Percentiles rank a stretch among this genome's conserved stretches.
phyloP scores from a whole-genome alignment of 2,888 invertebrate genomes.

The Lasioglossum leucozonium region DNA sequence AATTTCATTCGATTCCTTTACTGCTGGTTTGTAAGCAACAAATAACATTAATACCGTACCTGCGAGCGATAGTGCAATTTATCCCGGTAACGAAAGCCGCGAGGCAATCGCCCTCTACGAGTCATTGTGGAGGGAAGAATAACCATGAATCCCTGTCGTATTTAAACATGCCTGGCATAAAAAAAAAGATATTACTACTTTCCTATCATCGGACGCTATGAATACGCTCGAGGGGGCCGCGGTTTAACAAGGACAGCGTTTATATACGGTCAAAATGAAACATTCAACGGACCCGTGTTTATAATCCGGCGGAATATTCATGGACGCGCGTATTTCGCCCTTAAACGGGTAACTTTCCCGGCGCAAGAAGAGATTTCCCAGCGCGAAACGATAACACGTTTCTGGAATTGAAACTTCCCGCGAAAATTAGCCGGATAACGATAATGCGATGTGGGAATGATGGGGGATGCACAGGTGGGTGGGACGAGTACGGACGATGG shows the following conservation, averaged over 20 bases:
- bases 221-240: background rate
- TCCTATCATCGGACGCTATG: background rate
- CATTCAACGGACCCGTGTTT: slow-evolving; percentile 34
- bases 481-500: background rate
- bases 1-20: no score
- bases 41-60: no score
- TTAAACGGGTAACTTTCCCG: slow-evolving; percentile 33
- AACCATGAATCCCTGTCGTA: background rate
- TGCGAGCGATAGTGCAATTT: background rate
- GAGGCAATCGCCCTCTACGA: background rate
- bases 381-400: background rate
- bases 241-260: background rate
- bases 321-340: slow-evolving; percentile 49
- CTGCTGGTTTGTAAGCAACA: no score
- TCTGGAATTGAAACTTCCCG: slow-evolving; percentile 21
- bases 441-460: slow-evolving; percentile 44
- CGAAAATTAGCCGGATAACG: slow-evolving; percentile 45
- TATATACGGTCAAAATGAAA: slow-evolving; percentile 16
- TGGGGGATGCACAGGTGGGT: background rate
- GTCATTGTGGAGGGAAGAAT: background rate
- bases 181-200: background rate
- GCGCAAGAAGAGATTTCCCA: slow-evolving; percentile 7
- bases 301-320: slow-evolving; percentile 47
- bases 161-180: background rate
- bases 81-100: background rate